Conservation (phyloP, 2,113 vertebrate genomes). For the Catagonus wagneri region DNA sequence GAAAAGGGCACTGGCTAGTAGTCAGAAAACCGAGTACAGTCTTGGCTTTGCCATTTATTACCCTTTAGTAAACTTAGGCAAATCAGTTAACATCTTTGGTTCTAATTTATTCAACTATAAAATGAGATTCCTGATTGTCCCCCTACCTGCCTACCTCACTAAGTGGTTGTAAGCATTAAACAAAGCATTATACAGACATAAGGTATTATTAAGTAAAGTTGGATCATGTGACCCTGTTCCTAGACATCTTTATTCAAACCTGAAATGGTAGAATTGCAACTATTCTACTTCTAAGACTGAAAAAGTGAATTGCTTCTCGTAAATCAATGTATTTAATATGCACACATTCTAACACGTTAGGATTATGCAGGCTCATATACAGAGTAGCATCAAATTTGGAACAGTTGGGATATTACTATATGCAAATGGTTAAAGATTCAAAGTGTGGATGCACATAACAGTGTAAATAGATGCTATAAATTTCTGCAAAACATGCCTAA, state of each 20-base stretch:
- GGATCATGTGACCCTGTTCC: not conserved
- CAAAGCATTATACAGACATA: not conserved
- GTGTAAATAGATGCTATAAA: constrained; percentile 55
- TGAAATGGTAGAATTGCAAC: not conserved
- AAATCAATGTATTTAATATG: constrained; percentile 38
- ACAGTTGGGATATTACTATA: constrained; percentile 35
- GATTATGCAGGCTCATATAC: constrained; percentile 1
- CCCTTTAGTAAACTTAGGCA: not conserved
- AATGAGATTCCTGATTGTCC: not conserved
- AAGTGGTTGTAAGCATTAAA: not conserved
- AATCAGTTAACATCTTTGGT: not conserved
- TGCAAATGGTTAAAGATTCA: constrained; percentile 47
- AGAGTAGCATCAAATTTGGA: constrained; percentile 44
- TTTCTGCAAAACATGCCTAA: constrained; percentile 64
- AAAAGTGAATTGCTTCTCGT: constrained; percentile 27
- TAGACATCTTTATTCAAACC: not conserved
- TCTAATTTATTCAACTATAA: constrained; percentile 31
- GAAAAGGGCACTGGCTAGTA: not conserved
- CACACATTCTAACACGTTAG: not conserved
- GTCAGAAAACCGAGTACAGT: not conserved
- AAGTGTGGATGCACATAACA: not conserved
- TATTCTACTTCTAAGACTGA: not conserved
- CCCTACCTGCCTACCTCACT: not conserved
- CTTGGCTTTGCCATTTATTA: not conserved
- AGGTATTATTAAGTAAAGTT: not conserved